Evolutionary conservation across 2,888 invertebrate genomes (phyloP), one percentile per base, ranked within the genome.

Genomic region (Willowsia nigromaculata): DNA sequence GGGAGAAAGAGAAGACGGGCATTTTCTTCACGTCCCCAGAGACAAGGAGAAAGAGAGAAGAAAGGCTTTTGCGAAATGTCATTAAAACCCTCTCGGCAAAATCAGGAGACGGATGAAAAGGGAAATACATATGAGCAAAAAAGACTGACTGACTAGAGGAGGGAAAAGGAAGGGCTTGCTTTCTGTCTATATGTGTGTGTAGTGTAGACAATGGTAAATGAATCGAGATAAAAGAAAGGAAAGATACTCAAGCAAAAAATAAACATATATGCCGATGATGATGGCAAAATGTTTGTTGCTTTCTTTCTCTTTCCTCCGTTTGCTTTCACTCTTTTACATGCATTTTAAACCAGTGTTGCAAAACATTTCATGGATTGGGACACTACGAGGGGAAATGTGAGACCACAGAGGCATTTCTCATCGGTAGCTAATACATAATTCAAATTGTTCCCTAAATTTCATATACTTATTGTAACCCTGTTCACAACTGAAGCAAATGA

Each of bases 31-130:
- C 47, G 74, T 53, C 78, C 78, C 78, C 33, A 6, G 53, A 56
- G 78, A 78, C 18, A 40, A 30, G 33, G 5, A 56, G 2, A 11
- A 22, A 56, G 56, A 56, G 25, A 11, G 22, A 78, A 56, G 50
- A 56, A 78, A 78, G 53, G 11, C 53, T 78, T 78, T 53, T 53
- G 53, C 18, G 56, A 78, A 76, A 78, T 78, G 78, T 78, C 78
- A 78, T 78, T 78, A 78, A 78, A 78, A 78, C 33, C 33, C 78
- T 78, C 53, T 78, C 56, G 53, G 78, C 78, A 53, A 56, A 76
- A 37, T 37, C 37, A 37, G 22, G n/a, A n/a, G n/a, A 33, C 53
- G 22, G 47, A 78, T 33, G 56, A 37, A 78, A 56, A n/a, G 78
- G 11, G 56, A 56, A 43, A 43, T 6, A 9, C 3, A 43, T 6